Evolutionary conservation across 2,797 vertebrate species (phyloP).

Genomic region (Taeniopygia guttata): DNA sequence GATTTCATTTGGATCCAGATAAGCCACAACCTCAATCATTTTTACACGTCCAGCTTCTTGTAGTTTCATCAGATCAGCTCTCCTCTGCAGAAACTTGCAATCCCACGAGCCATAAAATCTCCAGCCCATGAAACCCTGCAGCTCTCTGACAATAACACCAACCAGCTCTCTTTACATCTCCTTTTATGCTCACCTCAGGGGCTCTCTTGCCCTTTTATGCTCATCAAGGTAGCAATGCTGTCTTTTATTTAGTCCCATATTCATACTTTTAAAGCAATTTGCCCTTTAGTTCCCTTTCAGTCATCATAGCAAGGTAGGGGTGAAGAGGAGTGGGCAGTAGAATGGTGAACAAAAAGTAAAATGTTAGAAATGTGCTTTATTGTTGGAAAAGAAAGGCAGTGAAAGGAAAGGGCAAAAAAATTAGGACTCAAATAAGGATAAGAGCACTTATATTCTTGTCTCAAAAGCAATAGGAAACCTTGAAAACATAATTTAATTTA

Average conservation of each 20-base stretch:
- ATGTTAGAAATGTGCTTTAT: not conserved
- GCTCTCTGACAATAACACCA: not conserved
- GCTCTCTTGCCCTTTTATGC: not conserved
- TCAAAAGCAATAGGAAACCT: not conserved
- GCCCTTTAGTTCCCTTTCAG: constrained; percentile 14
- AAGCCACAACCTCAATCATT: not conserved
- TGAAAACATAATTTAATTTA: constrained; percentile 7
- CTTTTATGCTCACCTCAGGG: constrained; percentile 40
- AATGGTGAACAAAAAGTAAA: not conserved
- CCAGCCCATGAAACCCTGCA: not conserved
- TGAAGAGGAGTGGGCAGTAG: not conserved
- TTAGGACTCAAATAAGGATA: not conserved
- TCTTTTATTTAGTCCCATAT: constrained; percentile 4
- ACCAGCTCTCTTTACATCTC: not conserved
- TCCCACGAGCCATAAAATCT: not conserved
- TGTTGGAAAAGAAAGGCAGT: not conserved
- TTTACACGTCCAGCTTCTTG: not conserved
- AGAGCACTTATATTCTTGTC: not conserved
- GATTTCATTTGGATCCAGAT: not conserved
- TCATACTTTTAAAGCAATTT: not conserved
- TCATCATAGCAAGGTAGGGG: not conserved
- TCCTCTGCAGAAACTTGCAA: not conserved
- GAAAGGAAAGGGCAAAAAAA: constrained; percentile 13
- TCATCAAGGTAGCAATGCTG: not conserved
- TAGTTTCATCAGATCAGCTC: not conserved